Percentiles rank a stretch among this genome's conserved stretches.
Evolutionary conservation across 64 coral and sea anemone genomes (phyloP).

Genomic region (Stylophora pistillata): DNA sequence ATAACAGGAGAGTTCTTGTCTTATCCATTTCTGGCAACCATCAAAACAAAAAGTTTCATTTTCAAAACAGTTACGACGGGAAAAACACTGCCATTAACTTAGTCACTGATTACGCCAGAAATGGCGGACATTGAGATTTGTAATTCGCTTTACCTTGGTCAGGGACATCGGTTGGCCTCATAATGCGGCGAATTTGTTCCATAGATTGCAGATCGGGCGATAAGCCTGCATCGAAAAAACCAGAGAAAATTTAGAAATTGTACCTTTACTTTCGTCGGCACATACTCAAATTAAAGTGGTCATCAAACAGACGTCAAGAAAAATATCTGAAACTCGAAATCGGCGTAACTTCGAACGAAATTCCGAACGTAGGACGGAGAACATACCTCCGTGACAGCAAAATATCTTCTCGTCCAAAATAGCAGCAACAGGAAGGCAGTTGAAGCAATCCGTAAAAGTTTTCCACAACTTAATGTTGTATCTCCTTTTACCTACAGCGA

Average conservation of each 20-base stretch:
- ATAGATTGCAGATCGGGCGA: constrained; percentile 98
- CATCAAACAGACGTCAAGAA: constrained; percentile 5
- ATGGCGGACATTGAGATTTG: background rate
- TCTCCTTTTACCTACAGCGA: constrained; percentile 90
- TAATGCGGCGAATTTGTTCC: constrained; percentile 98
- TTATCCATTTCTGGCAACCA: background rate
- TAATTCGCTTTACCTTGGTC: constrained; percentile 87
- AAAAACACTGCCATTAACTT: no score
- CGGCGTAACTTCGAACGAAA: no score
- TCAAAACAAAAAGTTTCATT: background rate
- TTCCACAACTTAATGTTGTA: constrained; percentile 99
- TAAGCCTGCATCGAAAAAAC: constrained; percentile 64
- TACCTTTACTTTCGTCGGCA: background rate
- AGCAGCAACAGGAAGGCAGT: constrained; percentile 95
- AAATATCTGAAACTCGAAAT: background rate
- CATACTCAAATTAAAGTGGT: background rate
- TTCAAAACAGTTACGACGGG: background rate
- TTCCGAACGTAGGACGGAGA: no score
- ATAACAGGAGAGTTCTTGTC: background rate
- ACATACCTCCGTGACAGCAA: constrained; percentile 97
- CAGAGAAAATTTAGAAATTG: constrained; percentile 4
- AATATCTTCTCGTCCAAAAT: constrained; percentile 99
- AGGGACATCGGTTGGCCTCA: constrained; percentile 96
- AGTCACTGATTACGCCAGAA: background rate
- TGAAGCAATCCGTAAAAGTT: constrained; percentile 98